Base-by-base conservation (phyloP, 2,113 vertebrate species). In the Chionodraco myersi region DNA sequence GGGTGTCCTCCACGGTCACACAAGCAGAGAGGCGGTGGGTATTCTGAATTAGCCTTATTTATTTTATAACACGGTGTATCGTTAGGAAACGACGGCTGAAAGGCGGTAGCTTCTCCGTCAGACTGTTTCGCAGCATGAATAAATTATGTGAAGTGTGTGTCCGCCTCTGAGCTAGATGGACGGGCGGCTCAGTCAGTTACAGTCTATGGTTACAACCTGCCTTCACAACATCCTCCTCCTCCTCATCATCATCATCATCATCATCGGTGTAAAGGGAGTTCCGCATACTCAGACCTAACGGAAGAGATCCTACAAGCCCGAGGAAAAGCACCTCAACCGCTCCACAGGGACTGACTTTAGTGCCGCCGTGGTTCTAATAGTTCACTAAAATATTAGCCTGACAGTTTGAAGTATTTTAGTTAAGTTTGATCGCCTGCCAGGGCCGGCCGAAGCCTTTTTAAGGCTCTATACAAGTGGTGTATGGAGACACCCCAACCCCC, bases 141-240 rank as follows among this genome's bases (percentile, higher is more conserved):
- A 47, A 73, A 45, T 10, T 48, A 86, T 76, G 79, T 56, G 47
- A 58, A 7, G 49, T 36, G 64, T 6, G 75, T 45, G 72, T 72
- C 65, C 70, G 80, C 74, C 82, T 83, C 57, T 41, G 14, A 16
- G 52, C 69, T 76, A 72, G 58, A 12, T 83, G 77, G 63, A 61
- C 66, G 60, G 45, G 56, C 11, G 26, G 47, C 56, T 82, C 66
- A 62, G 53, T 79, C 85, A 78, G 72, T 67, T 80, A 75, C 80
- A 82, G 21, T 21, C 21, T 21, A 21, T 21, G 21, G 21, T 21
- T 80, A 75, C 80, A 82, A 87, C 84, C 88, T 89, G 88, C 86
- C 89, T 83, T 92, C 84, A 89, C 83, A 90, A 88, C 91, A 84
- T 90, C 88, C 72, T 85, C 86, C 36, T 88, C 85, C 30, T 30